Evolutionary conservation across 2,113 vertebrate species (phyloP).

Genomic region (Odocoileus hemionus): DNA sequence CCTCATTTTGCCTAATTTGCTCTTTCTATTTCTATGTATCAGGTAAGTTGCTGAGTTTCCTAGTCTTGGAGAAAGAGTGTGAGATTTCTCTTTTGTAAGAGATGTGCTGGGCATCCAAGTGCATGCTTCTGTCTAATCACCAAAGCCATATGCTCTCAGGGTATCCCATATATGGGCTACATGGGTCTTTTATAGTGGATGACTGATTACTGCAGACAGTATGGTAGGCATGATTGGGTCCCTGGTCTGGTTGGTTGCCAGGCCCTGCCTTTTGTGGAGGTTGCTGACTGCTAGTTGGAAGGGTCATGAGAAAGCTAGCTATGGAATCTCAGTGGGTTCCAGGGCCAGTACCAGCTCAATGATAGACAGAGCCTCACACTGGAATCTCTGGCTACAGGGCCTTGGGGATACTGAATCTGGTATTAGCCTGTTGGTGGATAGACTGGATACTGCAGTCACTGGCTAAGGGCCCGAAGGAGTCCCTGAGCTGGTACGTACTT

Average conservation of each 20-base stretch:
- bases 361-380: not conserved
- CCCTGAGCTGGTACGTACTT: not conserved
- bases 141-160: not conserved
- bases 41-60: not conserved
- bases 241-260: not conserved
- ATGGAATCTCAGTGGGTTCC: too few relatives aligned
- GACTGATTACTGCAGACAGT: not conserved
- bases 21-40: not conserved
- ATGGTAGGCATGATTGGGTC: not conserved
- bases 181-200: not conserved
- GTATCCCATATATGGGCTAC: not conserved
- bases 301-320: not conserved
- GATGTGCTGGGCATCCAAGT: not conserved
- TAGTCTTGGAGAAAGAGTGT: not conserved
- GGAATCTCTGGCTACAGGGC: not conserved
- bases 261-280: not conserved
- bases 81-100: not conserved
- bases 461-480: not conserved
- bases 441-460: not conserved
- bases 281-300: not conserved
- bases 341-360: not conserved
- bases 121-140: not conserved
- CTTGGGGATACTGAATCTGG: not conserved
- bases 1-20: not conserved
- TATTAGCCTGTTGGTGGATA: not conserved